phyloP scores from a whole-genome alignment of 2,888 invertebrate genomes.

The Buathra laborator region DNA sequence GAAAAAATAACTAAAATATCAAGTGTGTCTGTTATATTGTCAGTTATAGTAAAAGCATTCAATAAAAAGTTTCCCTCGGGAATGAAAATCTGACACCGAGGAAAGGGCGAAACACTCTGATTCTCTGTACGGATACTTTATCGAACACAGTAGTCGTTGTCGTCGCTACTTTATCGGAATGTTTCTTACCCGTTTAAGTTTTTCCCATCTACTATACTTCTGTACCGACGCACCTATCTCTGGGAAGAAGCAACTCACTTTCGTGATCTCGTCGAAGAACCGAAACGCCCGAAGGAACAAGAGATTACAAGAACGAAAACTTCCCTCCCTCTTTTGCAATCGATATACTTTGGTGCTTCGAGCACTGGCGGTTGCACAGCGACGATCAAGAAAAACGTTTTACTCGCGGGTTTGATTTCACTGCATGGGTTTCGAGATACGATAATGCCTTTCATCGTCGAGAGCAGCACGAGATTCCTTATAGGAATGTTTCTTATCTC shows the following conservation, averaged over 20 bases:
- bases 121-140: constrained; percentile 40
- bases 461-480: constrained; percentile 6
- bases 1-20: background rate
- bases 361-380: background rate
- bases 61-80: background rate
- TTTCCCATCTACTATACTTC: background rate
- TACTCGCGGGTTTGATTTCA: constrained; percentile 9
- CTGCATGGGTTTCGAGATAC: constrained; percentile 64
- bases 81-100: background rate
- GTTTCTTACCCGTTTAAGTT: constrained; percentile 38
- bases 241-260: background rate
- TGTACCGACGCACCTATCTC: background rate
- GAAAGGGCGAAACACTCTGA: background rate
- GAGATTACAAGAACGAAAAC: constrained; percentile 1
- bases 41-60: background rate
- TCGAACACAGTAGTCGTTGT: constrained; percentile 35
- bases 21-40: background rate
- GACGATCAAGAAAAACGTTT: constrained; percentile 21
- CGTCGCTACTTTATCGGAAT: constrained; percentile 46
- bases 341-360: background rate
- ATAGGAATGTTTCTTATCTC: constrained; percentile 34
- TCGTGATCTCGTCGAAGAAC: background rate
- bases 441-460: constrained; percentile 74
- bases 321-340: background rate
- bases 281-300: constrained; percentile 20